These are phyloP conservation scores for Ramphastos sulfuratus DNA, from an alignment of 2,113 vertebrate genomes.

Conservation along the genomic window DNA sequence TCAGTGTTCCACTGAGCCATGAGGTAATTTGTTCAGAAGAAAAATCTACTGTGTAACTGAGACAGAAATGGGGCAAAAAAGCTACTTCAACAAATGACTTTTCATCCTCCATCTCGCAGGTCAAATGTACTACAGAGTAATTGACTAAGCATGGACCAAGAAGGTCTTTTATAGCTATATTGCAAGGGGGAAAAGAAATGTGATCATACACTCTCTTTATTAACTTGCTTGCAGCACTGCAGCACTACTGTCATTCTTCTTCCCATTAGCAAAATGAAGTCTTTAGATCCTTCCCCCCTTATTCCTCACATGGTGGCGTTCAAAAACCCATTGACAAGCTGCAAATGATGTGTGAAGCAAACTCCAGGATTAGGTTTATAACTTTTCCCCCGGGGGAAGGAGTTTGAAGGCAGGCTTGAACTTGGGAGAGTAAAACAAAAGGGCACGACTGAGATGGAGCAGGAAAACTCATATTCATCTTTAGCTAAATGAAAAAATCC, in stretches of 20 bases:
- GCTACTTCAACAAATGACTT: background rate
- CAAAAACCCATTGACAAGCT: slow-evolving; percentile 64
- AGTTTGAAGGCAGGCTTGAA: slow-evolving; percentile 48
- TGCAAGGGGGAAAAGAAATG: background rate
- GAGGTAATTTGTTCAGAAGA: background rate
- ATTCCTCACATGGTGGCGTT: background rate
- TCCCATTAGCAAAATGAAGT: background rate
- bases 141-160: background rate
- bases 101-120: background rate
- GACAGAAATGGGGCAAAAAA: background rate
- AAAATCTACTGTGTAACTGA: background rate
- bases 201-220: background rate
- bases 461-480: slow-evolving; percentile 29
- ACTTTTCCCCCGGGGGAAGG: slow-evolving; percentile 29
- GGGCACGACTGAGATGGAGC: background rate
- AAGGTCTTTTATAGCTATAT: background rate
- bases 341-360: slow-evolving; percentile 69
- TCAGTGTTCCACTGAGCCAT: background rate
- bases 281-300: slow-evolving; percentile 1
- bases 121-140: background rate
- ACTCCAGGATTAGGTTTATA: slow-evolving; percentile 68
- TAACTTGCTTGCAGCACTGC: background rate
- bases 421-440: slow-evolving; percentile 43
- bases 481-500: slow-evolving; percentile 32
- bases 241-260: background rate